Conservation (phyloP, 2,113 vertebrate genomes). For the Noctilio leporinus region DNA sequence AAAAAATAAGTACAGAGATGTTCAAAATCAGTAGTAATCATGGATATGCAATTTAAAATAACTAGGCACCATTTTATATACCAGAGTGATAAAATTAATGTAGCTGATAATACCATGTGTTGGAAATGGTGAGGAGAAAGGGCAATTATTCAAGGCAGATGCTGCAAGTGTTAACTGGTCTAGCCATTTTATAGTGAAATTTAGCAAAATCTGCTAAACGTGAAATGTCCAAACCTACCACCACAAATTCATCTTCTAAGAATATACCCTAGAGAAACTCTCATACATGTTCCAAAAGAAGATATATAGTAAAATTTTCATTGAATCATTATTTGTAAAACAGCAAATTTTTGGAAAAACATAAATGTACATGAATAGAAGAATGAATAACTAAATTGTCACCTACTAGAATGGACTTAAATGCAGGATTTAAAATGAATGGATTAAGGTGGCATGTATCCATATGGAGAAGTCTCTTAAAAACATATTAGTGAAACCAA, state of each 20-base stretch:
- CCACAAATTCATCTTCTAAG: background rate
- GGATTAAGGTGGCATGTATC: background rate
- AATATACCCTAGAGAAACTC: background rate
- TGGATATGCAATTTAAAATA: background rate
- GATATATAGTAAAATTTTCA: background rate
- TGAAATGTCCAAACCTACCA: background rate
- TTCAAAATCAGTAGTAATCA: background rate
- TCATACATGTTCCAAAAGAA: background rate
- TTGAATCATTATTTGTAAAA: background rate
- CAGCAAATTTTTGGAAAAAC: background rate
- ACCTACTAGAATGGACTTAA: background rate
- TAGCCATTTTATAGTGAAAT: background rate
- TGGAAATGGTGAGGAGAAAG: background rate
- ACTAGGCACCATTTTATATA: background rate
- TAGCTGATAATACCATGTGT: background rate
- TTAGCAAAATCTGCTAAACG: background rate
- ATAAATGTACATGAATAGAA: background rate
- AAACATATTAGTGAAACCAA: background rate
- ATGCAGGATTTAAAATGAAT: background rate
- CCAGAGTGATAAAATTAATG: background rate
- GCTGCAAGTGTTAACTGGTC: background rate
- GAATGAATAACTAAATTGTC: background rate
- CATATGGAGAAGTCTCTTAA: background rate
- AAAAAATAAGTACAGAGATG: background rate
- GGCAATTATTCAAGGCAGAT: background rate